phyloP scores from a whole-genome alignment of 2,797 vertebrate species.

The Avahi laniger region DNA sequence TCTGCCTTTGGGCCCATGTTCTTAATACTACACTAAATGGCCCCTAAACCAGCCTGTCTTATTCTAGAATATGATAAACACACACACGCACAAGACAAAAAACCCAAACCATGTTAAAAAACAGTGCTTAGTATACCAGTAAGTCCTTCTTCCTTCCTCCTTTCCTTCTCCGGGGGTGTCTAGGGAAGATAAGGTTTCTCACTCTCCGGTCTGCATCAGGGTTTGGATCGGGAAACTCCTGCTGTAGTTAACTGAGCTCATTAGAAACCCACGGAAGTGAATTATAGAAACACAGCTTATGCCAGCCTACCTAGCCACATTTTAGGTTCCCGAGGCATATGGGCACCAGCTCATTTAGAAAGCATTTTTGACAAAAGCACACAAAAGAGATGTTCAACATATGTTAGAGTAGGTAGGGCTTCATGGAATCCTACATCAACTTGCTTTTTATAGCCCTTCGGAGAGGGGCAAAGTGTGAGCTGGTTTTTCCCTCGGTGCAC shows the following conservation, averaged over 20 bases:
- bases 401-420: slow-evolving; percentile 78
- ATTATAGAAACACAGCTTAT: slow-evolving; percentile 61
- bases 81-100: neutral
- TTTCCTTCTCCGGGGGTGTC: neutral
- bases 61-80: neutral
- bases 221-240: slow-evolving; percentile 6
- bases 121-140: neutral
- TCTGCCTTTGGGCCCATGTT: neutral
- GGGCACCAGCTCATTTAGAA: slow-evolving; percentile 74
- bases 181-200: neutral
- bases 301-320: slow-evolving; percentile 73
- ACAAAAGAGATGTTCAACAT: slow-evolving; percentile 77
- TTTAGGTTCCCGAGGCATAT: slow-evolving; percentile 74
- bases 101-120: neutral
- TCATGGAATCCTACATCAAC: slow-evolving; percentile 64
- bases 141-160: neutral
- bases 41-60: neutral
- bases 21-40: neutral
- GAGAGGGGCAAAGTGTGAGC: slow-evolving; percentile 37
- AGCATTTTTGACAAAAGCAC: slow-evolving; percentile 77
- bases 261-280: slow-evolving; percentile 70
- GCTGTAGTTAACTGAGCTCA: slow-evolving; percentile 62
- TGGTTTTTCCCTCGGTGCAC: neutral
- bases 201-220: neutral
- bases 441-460: slow-evolving; percentile 70